phyloP scores from a whole-genome alignment of 1,140 invertebrate species.

The Caenorhabditis brenneri region DNA sequence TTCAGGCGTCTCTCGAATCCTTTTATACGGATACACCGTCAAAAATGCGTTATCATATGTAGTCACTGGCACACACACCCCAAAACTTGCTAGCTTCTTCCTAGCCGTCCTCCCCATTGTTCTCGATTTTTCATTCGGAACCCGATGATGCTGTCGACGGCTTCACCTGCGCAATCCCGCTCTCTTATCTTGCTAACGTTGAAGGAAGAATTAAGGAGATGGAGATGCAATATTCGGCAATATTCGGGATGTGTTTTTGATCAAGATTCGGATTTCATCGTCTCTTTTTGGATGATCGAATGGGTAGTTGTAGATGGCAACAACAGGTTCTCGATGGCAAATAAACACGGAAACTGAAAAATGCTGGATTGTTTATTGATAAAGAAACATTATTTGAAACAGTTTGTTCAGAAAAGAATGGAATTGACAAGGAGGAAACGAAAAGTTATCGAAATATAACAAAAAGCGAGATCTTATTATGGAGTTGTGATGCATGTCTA shows the following conservation, averaged over 20 bases:
- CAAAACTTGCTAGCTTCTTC: conserved; percentile 38
- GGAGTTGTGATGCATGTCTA: too few species aligned
- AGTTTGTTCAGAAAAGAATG: too few species aligned
- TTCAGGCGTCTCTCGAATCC: not conserved
- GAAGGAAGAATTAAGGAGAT: not conserved
- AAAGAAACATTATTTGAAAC: too few species aligned
- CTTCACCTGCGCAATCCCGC: not conserved
- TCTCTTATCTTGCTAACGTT: not conserved
- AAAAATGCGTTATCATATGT: conserved; percentile 35
- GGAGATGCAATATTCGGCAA: not conserved
- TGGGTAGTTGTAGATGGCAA: not conserved
- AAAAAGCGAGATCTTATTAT: too few species aligned
- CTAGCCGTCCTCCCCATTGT: not conserved
- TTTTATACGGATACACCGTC: conserved; percentile 3
- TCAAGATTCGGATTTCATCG: not conserved
- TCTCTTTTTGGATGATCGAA: not conserved
- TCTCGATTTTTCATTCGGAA: not conserved
- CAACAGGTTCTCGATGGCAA: not conserved
- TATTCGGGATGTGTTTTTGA: conserved; percentile 1
- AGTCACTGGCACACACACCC: not conserved
- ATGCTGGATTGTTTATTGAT: not conserved
- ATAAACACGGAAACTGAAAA: not conserved
- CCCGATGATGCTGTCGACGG: not conserved
- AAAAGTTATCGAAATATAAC: too few species aligned
- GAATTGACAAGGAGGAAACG: too few species aligned